Evolutionary conservation across 2,797 vertebrate species (phyloP), one percentile per base, ranked within the genome.

Genomic region (Alexandromys oeconomus): DNA sequence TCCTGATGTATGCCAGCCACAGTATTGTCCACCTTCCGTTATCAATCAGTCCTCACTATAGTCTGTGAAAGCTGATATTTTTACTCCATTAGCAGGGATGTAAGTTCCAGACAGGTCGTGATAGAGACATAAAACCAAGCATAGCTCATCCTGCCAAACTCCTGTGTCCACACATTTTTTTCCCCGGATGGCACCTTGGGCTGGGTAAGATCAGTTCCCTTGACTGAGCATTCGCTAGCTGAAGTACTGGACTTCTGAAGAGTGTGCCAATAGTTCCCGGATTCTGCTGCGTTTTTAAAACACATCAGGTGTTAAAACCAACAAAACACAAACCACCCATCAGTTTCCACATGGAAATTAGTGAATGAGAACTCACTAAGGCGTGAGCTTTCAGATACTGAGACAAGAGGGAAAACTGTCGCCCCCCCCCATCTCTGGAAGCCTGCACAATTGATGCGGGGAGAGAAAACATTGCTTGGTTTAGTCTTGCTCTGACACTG

Each of bases 401-500:
- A 74, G 57, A 81, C 10, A 74, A 87, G 6, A 93, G 81, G 51
- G 93, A 78, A 54, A 23, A 91, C 80, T 48, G 76, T 84, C 43
- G 1, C 85, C 54, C 46, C 2, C 48, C 46, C 84, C 25, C 27
- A 34, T 34, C 59, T 84, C 37, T 1, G 59, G 31, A 19, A 23
- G 79, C 51, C 85, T 61, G 37, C 8, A 61, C 31, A 74, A 40
- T 48, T 85, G 80, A 90, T 37, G 91, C 0, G 57, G n/a, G 34
- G 59, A 43, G 67, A n/a, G 51, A 17, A 59, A 96, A 90, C 77
- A 54, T 19, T 40, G 40, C 25, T 92, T 76, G 51, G 74, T 89
- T 77, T n/a, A 87, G 48, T 91, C 37, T 89, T 92, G 19, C 19
- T 57, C 71, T 43, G 61, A 96, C 89, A 77, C 73, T 7, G 43